Conservation (phyloP, 2,113 vertebrate genomes). For the Junco hyemalis region DNA sequence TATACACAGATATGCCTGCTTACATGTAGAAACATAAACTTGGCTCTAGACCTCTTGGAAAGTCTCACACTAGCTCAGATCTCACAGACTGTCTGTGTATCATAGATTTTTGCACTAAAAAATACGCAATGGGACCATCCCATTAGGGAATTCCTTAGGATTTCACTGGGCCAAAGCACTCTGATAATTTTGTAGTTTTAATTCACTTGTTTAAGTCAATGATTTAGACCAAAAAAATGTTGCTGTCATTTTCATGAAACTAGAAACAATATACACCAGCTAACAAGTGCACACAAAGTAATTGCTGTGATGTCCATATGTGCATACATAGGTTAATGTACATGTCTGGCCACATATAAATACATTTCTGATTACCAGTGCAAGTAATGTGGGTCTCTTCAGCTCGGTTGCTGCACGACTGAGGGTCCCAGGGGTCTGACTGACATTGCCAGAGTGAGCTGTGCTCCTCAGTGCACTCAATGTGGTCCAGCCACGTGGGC, state of each 20-base stretch:
- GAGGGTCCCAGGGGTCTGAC: slow-evolving; percentile 50
- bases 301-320: background rate
- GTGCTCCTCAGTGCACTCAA: slow-evolving; percentile 25
- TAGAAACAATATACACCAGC: background rate
- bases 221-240: background rate
- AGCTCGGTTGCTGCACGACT: slow-evolving; percentile 28
- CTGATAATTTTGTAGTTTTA: background rate
- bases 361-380: slow-evolving; percentile 30
- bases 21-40: background rate
- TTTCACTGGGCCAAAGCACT: background rate
- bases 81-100: background rate
- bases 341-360: background rate
- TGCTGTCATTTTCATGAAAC: background rate
- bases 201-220: background rate
- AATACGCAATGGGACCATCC: background rate
- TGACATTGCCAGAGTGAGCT: slow-evolving; percentile 48
- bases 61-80: background rate
- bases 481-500: slow-evolving; percentile 42
- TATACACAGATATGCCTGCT: background rate
- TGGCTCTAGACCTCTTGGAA: background rate
- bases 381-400: slow-evolving; percentile 61
- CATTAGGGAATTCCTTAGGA: background rate
- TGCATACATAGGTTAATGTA: background rate
- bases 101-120: background rate
- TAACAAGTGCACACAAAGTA: background rate